Evolutionary conservation across 1,140 invertebrate genomes (phyloP).

Genomic region (Neuroterus valhalla): DNA sequence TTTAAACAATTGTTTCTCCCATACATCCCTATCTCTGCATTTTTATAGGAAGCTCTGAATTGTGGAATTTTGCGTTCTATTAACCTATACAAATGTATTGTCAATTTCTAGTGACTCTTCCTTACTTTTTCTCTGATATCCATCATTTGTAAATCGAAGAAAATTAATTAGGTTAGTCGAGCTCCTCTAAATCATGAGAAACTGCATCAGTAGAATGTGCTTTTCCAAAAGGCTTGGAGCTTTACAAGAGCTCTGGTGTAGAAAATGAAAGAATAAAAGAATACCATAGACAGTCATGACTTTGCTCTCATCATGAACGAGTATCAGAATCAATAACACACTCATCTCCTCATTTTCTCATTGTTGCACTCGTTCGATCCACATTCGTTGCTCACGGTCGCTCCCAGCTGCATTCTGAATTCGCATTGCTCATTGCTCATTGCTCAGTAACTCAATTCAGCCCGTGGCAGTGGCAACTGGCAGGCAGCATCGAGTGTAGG

Average conservation of each 20-base stretch:
- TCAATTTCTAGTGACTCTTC: too few relatives aligned
- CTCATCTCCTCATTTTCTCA: slow-evolving; percentile 3
- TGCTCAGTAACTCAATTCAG: slow-evolving; percentile 56
- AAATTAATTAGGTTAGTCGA: too few relatives aligned
- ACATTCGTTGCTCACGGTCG: slow-evolving; percentile 12
- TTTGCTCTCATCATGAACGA: not conserved
- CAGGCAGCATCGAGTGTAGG: slow-evolving; percentile 51
- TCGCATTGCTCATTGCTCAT: slow-evolving; percentile 5
- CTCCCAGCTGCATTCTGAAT: not conserved
- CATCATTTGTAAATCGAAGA: too few relatives aligned
- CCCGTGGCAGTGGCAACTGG: slow-evolving; percentile 40
- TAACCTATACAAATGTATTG: too few relatives aligned
- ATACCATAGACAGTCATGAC: not conserved
- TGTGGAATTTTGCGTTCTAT: too few relatives aligned
- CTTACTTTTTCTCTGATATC: too few relatives aligned
- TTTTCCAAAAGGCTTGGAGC: too few relatives aligned
- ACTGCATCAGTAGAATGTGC: too few relatives aligned
- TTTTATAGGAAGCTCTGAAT: too few relatives aligned
- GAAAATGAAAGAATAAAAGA: not conserved
- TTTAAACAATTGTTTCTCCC: too few relatives aligned
- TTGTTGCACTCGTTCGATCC: slow-evolving; percentile 11
- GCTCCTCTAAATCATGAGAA: too few relatives aligned
- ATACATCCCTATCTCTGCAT: too few relatives aligned
- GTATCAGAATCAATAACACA: not conserved
- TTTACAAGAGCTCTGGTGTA: not conserved